Evolutionary conservation across 2,797 vertebrate species (phyloP).

Genomic region (Pempheris klunzingeri): DNA sequence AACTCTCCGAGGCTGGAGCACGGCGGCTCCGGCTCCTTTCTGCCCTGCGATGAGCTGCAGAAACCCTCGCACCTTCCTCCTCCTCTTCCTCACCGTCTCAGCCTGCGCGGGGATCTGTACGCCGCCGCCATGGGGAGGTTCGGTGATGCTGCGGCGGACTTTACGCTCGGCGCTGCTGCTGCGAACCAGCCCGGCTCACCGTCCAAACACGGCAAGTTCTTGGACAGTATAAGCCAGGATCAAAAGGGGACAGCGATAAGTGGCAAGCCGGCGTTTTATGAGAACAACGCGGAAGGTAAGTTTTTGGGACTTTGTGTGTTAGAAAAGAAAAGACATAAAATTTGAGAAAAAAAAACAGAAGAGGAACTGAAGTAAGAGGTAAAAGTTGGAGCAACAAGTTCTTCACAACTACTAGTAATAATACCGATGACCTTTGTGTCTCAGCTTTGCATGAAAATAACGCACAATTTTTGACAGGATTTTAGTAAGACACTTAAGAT

Average conservation of each 20-base stretch:
- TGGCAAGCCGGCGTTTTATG: constrained; percentile 85
- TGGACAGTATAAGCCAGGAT: constrained; percentile 84
- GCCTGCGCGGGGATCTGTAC: constrained; percentile 81
- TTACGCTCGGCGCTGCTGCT: constrained; percentile 75
- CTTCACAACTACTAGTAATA: neutral
- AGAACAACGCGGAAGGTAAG: constrained; percentile 81
- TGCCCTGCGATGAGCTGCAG: constrained; percentile 82
- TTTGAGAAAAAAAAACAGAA: neutral
- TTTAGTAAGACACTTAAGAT: neutral
- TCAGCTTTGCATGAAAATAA: neutral
- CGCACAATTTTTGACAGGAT: neutral
- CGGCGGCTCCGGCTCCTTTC: constrained; percentile 78
- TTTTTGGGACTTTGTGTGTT: neutral
- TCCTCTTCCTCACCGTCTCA: constrained; percentile 77
- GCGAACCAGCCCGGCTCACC: constrained; percentile 80
- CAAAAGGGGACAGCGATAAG: constrained; percentile 77
- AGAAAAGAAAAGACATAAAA: neutral
- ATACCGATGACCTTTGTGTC: neutral
- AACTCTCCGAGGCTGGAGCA: constrained; percentile 81
- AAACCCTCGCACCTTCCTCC: constrained; percentile 79
- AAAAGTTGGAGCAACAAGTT: neutral
- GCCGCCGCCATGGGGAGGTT: constrained; percentile 78
- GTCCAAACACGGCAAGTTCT: constrained; percentile 87
- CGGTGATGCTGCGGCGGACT: constrained; percentile 78
- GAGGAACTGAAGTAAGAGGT: neutral